Evolutionary conservation across 2,888 invertebrate genomes (phyloP).

Genomic region (Drosophila emarginata): DNA sequence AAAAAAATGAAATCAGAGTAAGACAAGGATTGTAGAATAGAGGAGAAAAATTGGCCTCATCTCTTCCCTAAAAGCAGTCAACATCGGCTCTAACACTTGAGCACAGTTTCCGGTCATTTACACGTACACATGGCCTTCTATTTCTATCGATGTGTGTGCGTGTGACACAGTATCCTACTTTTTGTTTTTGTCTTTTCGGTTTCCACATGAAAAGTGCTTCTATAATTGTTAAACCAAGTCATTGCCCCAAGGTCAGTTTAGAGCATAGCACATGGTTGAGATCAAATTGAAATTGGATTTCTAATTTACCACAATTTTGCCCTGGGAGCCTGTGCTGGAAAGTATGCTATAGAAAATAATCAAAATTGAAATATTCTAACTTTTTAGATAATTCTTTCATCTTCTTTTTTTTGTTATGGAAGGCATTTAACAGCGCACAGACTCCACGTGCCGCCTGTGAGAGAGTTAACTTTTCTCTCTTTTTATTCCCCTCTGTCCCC

Average conservation of each 20-base stretch:
- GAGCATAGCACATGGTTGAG: slow-evolving; percentile 29
- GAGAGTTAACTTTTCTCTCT: not conserved
- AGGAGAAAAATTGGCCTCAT: slow-evolving; percentile 19
- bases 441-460: slow-evolving; percentile 39
- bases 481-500: not conserved
- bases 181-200: slow-evolving; percentile 64
- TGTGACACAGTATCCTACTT: slow-evolving; percentile 79
- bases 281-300: not conserved
- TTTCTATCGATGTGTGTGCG: slow-evolving; percentile 26
- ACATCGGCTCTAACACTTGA: slow-evolving; percentile 57
- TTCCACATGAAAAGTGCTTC: slow-evolving; percentile 5
- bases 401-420: slow-evolving; percentile 8
- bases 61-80: not conserved
- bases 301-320: slow-evolving; percentile 38
- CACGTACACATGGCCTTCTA: slow-evolving; percentile 63
- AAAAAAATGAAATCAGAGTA: slow-evolving; percentile 10
- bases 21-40: slow-evolving; percentile 10
- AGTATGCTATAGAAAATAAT: slow-evolving; percentile 68
- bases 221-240: slow-evolving; percentile 8
- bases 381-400: slow-evolving; percentile 45
- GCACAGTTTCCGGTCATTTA: slow-evolving; percentile 80
- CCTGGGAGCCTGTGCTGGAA: slow-evolving; percentile 29
- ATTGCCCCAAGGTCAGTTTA: slow-evolving; percentile 12
- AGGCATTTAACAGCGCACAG: slow-evolving; percentile 32
- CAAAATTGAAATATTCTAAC: slow-evolving; percentile 63